Evolutionary conservation across 2,888 invertebrate genomes (phyloP).

Genomic region (Marasmarcha lunaedactyla): DNA sequence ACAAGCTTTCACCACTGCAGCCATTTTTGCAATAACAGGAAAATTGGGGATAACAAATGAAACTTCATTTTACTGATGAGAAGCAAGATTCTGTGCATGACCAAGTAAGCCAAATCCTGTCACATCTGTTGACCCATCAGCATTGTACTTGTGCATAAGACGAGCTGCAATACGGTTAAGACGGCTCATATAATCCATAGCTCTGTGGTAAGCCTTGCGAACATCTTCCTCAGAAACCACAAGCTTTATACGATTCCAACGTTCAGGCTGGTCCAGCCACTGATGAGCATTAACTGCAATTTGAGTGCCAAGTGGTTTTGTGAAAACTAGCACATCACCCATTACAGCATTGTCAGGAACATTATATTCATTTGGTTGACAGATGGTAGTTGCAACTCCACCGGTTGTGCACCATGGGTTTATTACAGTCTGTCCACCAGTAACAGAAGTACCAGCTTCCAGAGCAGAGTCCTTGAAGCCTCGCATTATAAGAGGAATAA

Average conservation of each 20-base stretch:
- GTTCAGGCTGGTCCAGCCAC: slow-evolving; percentile 86
- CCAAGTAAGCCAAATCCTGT: slow-evolving; percentile 87
- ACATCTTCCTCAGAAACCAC: slow-evolving; percentile 87
- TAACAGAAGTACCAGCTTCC: slow-evolving; percentile 87
- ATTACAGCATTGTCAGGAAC: slow-evolving; percentile 88
- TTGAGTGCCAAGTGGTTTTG: slow-evolving; percentile 89
- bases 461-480: slow-evolving; percentile 92
- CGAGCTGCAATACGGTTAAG: slow-evolving; percentile 84
- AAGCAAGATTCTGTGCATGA: slow-evolving; percentile 86
- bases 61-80: slow-evolving; percentile 87
- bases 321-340: slow-evolving; percentile 88
- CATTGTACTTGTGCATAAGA: slow-evolving; percentile 91
- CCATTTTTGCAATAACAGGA: slow-evolving; percentile 89
- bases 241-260: slow-evolving; percentile 79
- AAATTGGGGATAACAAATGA: slow-evolving; percentile 90
- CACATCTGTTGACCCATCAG: slow-evolving; percentile 90
- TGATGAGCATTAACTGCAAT: slow-evolving; percentile 89
- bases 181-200: slow-evolving; percentile 89
- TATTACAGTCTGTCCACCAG: slow-evolving; percentile 89
- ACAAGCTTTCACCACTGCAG: slow-evolving; percentile 85
- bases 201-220: slow-evolving; percentile 84
- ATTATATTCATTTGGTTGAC: slow-evolving; percentile 88
- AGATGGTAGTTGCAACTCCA: slow-evolving; percentile 89
- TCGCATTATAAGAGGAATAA: slow-evolving; percentile 90
- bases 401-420: slow-evolving; percentile 95